Conservation (phyloP, 2,797 vertebrate species). For the Protosalanx chinensis region DNA sequence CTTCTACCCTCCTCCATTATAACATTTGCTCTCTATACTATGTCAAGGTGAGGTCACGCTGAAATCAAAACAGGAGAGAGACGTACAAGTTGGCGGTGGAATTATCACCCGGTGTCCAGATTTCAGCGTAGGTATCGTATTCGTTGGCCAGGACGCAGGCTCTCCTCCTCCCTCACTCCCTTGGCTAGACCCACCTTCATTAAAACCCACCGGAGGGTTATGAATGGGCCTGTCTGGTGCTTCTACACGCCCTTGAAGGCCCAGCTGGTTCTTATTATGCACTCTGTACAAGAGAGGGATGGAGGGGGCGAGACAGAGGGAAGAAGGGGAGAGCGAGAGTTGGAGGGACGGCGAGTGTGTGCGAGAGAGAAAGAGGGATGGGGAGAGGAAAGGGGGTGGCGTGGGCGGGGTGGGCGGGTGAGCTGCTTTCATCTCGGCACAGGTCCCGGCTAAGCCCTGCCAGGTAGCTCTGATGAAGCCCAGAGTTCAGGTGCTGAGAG, state of each 20-base stretch:
- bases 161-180: slow-evolving; percentile 41
- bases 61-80: slow-evolving; percentile 19
- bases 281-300: slow-evolving; percentile 22
- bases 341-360: not conserved
- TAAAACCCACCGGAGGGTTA: slow-evolving; percentile 77
- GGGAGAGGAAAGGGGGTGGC: not conserved
- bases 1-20: not conserved
- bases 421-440: slow-evolving; percentile 57
- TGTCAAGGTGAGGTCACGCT: not conserved
- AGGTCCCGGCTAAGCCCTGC: slow-evolving; percentile 80
- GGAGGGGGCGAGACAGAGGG: slow-evolving; percentile 13
- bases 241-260: slow-evolving; percentile 63
- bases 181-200: slow-evolving; percentile 69
- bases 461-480: slow-evolving; percentile 88
- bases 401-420: too few species aligned
- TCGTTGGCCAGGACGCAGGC: slow-evolving; percentile 39
- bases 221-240: slow-evolving; percentile 77
- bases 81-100: slow-evolving; percentile 3
- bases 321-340: slow-evolving; percentile 10
- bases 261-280: slow-evolving; percentile 91
- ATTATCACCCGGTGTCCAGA: slow-evolving; percentile 16
- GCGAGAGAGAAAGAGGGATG: slow-evolving; percentile 11
- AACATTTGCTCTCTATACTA: not conserved
- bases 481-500: slow-evolving; percentile 78
- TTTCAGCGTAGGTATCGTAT: slow-evolving; percentile 26